A percentile compares a stretch with the other conserved stretches of the same genome.
These are phyloP conservation scores for Cosmopolites sordidus DNA, from an alignment of 2,888 invertebrate genomes.

Conservation along the genomic window DNA sequence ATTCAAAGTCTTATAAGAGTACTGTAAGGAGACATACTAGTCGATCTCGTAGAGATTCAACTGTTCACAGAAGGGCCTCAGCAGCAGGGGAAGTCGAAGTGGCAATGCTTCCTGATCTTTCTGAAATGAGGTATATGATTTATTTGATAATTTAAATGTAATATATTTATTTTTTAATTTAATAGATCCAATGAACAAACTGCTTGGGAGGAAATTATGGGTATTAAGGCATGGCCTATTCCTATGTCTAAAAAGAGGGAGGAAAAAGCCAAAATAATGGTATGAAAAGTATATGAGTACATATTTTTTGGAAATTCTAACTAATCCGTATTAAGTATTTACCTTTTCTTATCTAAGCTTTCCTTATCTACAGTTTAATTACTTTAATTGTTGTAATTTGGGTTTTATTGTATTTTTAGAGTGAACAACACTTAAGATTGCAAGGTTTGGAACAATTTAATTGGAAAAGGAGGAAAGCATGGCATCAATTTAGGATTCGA, in stretches of 20 bases:
- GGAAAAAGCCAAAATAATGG: conserved; percentile 73
- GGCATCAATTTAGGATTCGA: conserved; percentile 62
- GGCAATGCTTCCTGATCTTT: conserved; percentile 78
- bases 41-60: conserved; percentile 52
- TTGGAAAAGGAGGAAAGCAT: conserved; percentile 72
- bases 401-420: conserved; percentile 52
- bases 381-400: neutral
- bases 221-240: conserved; percentile 79
- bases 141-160: neutral
- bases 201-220: conserved; percentile 82
- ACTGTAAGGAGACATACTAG: conserved; percentile 57
- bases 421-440: conserved; percentile 73
- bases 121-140: conserved; percentile 55
- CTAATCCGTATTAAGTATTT: neutral
- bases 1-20: conserved; percentile 54
- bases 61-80: conserved; percentile 53
- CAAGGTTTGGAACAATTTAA: conserved; percentile 79
- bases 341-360: neutral
- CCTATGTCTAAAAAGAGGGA: conserved; percentile 79
- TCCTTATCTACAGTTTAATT: no score
- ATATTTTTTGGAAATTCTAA: neutral
- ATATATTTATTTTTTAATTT: neutral
- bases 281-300: conserved; percentile 41
- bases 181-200: conserved; percentile 69
- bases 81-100: conserved; percentile 63